Evolutionary conservation across 2,797 vertebrate genomes (phyloP), one percentile per base, ranked within the genome.

Genomic region (Intellagama lesueurii): DNA sequence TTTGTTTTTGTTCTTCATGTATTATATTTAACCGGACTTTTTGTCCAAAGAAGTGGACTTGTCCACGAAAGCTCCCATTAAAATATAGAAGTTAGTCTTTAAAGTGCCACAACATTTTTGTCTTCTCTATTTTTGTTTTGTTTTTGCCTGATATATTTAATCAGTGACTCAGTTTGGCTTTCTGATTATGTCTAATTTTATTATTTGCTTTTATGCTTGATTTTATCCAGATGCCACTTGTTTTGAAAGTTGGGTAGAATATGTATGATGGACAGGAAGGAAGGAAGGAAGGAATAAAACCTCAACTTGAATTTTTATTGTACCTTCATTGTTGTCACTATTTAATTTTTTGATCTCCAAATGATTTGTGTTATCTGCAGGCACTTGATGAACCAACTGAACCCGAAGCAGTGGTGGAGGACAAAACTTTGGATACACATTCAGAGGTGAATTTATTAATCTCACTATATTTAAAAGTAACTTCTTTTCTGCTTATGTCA

Each of bases 331-430:
- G 30, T 49, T 72, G 8, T 80, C 16, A 47, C 52, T 77, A 47
- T 86, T 32, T 44, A 40, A 79, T 30, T 60, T 11, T 14, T 78
- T 96, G 40, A 95, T 68, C 70, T 30, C 9, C 89, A 70, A 93
- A 90, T 49, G 78, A 90, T 94, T 94, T 94, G 22, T 81, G 90
- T 96, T 95, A 86, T 90, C 82, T 93, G 30, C 93, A 98, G 97
- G 97, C 96, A 77, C 92, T 97, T 85, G 98, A 98, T 90, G 97
- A 97, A 92, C 96, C 97, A 5, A 49, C n/a, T 30, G 95, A 91
- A 87, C 92, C 90, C 26, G 92, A 90, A 32, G 92, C 93, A 68
- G 49, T 52, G 28, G 69, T 79, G 79, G 96, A 96, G 91, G 94
- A 92, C 81, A 83, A 87, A 90, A 85, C 64, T 69, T 86, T 94